Percentiles rank a stretch among this genome's conserved stretches.
phyloP scores from a whole-genome alignment of 2,113 vertebrate genomes.

The Sorex fumeus region DNA sequence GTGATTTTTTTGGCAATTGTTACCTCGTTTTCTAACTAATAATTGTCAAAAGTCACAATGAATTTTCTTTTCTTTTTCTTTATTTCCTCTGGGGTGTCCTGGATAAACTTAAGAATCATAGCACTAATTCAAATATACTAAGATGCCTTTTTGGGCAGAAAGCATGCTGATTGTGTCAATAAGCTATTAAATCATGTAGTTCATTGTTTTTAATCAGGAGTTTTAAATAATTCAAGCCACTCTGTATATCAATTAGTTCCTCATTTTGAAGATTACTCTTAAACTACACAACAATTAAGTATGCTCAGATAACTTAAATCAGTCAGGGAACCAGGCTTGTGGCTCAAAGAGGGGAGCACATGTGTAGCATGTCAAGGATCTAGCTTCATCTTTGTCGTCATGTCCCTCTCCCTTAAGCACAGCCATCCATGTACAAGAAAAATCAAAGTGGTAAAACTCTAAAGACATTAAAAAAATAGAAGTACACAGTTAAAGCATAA shows the following conservation, averaged over 20 bases:
- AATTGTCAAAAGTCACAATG: slow-evolving; percentile 94
- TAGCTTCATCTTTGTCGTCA: too few species aligned
- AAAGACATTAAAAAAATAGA: slow-evolving; percentile 34
- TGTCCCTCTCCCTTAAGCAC: too few species aligned
- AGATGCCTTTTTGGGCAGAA: slow-evolving; percentile 56
- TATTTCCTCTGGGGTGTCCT: slow-evolving; percentile 81
- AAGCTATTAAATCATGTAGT: slow-evolving; percentile 53
- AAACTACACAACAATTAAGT: background rate
- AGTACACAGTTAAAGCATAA: background rate
- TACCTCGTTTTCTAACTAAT: slow-evolving; percentile 88
- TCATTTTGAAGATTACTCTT: slow-evolving; percentile 49
- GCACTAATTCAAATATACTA: slow-evolving; percentile 61
- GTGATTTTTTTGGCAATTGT: slow-evolving; percentile 94
- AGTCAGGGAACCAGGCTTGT: background rate
- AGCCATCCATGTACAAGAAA: background rate
- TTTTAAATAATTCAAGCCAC: background rate
- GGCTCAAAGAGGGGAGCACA: too few species aligned
- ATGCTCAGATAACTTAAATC: background rate
- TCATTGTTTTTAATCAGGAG: slow-evolving; percentile 57
- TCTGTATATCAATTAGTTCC: background rate
- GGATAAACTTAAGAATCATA: slow-evolving; percentile 76
- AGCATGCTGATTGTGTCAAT: slow-evolving; percentile 80
- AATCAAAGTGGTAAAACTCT: slow-evolving; percentile 9
- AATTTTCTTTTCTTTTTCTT: slow-evolving; percentile 85
- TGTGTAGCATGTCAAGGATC: too few species aligned